Evolutionary conservation across 2,888 invertebrate genomes (phyloP).

Genomic region (Helicoverpa assulta): DNA sequence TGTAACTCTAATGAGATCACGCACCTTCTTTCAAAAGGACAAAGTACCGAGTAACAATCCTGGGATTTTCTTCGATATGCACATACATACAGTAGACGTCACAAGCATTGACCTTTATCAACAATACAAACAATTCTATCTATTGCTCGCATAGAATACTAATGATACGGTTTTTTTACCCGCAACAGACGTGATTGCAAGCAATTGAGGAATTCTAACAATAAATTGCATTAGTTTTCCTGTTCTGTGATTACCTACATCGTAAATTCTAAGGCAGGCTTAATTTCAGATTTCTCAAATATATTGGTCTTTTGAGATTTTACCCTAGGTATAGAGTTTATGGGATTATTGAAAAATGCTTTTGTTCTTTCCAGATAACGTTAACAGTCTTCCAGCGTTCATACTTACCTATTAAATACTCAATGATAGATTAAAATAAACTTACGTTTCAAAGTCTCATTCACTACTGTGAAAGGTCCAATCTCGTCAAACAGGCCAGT

Average conservation of each 20-base stretch:
- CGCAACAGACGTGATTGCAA: constrained; percentile 9
- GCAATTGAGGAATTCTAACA: constrained; percentile 20
- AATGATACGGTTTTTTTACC: constrained; percentile 42
- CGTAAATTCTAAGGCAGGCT: constrained; percentile 30
- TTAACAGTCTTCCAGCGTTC: too few relatives aligned
- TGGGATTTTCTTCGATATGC: constrained; percentile 27
- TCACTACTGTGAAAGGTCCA: constrained; percentile 77
- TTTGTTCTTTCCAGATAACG: too few relatives aligned
- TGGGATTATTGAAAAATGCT: too few relatives aligned
- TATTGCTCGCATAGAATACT: constrained; percentile 40
- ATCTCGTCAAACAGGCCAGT: constrained; percentile 84
- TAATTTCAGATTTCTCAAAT: constrained; percentile 11
- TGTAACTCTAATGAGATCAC: not conserved
- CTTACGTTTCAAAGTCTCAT: constrained; percentile 70
- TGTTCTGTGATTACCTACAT: constrained; percentile 37
- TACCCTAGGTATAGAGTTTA: too few relatives aligned
- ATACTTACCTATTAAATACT: too few relatives aligned
- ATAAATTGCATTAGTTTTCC: constrained; percentile 38
- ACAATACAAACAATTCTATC: constrained; percentile 33
- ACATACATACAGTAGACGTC: not conserved
- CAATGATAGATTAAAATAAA: constrained; percentile 14
- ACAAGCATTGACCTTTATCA: constrained; percentile 38
- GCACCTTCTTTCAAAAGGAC: constrained; percentile 17
- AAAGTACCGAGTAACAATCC: constrained; percentile 7
- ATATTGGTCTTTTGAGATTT: constrained; percentile 5